Evolutionary conservation across 2,797 vertebrate species (phyloP).

Genomic region (Pteronotus mesoamericanus): DNA sequence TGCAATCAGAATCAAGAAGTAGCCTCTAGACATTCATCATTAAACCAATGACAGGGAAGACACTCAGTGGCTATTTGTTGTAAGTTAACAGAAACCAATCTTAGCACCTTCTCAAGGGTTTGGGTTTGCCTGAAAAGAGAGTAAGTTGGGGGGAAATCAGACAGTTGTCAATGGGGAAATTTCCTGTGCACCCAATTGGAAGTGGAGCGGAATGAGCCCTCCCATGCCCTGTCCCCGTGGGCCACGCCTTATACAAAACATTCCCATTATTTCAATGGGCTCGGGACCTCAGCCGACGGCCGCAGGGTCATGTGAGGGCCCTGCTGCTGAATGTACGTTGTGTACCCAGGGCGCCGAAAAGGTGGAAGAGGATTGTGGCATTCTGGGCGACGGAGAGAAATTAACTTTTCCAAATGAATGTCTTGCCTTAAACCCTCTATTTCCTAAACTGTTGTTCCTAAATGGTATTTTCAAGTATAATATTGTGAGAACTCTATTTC

Average conservation of each 20-base stretch:
- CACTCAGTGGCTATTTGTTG: slow-evolving; percentile 69
- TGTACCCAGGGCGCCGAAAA: slow-evolving; percentile 79
- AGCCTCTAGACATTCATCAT: slow-evolving; percentile 84
- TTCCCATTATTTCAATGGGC: slow-evolving; percentile 80
- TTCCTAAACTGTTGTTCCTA: slow-evolving; percentile 80
- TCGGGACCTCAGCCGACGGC: slow-evolving; percentile 81
- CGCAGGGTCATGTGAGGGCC: slow-evolving; percentile 77
- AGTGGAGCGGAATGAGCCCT: slow-evolving; percentile 79
- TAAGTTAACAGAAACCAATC: slow-evolving; percentile 82
- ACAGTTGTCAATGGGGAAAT: slow-evolving; percentile 73
- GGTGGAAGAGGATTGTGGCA: slow-evolving; percentile 71
- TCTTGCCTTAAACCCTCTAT: slow-evolving; percentile 98
- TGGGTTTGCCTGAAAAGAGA: slow-evolving; percentile 81
- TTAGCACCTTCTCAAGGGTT: slow-evolving; percentile 83
- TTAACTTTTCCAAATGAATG: slow-evolving; percentile 76
- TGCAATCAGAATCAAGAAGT: slow-evolving; percentile 90
- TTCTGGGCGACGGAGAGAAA: slow-evolving; percentile 74
- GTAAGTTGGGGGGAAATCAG: slow-evolving; percentile 73
- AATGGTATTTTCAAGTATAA: slow-evolving; percentile 73
- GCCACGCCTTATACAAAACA: slow-evolving; percentile 82
- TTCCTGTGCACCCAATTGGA: slow-evolving; percentile 77
- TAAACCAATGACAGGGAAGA: slow-evolving; percentile 79
- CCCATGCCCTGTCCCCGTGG: slow-evolving; percentile 82
- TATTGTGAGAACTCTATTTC: slow-evolving; percentile 53
- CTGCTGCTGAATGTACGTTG: slow-evolving; percentile 81